Evolutionary conservation across 2,113 vertebrate species (phyloP).

Genomic region (Cariama cristata): DNA sequence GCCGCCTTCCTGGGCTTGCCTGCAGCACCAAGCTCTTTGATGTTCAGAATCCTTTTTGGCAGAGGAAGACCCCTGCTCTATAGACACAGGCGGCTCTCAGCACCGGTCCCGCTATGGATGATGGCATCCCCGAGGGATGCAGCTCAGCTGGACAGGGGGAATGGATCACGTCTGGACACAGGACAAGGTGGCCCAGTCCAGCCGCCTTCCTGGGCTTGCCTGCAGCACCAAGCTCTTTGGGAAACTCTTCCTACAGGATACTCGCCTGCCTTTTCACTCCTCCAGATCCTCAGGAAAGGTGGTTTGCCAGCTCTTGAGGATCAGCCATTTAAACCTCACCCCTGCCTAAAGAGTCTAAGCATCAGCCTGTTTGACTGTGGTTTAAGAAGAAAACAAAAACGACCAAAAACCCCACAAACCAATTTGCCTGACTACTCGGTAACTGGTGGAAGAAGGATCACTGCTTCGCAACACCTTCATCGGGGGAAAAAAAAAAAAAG

Average conservation of each 20-base stretch:
- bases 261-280: neutral
- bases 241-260: neutral
- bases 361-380: neutral
- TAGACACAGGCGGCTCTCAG: rapidly evolving
- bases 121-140: neutral
- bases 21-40: neutral
- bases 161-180: neutral
- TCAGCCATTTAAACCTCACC: neutral
- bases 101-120: neutral
- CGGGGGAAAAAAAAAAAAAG: neutral
- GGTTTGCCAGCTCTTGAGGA: neutral
- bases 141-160: neutral
- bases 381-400: neutral
- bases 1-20: neutral
- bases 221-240: neutral
- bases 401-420: neutral
- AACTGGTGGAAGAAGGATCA: neutral
- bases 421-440: neutral
- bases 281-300: neutral
- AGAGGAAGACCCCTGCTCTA: neutral
- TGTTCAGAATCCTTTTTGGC: neutral
- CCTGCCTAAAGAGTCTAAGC: neutral
- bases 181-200: neutral
- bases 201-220: neutral
- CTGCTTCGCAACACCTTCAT: neutral